Evolutionary conservation across 2,797 vertebrate species (phyloP).

Genomic region (Huso huso): DNA sequence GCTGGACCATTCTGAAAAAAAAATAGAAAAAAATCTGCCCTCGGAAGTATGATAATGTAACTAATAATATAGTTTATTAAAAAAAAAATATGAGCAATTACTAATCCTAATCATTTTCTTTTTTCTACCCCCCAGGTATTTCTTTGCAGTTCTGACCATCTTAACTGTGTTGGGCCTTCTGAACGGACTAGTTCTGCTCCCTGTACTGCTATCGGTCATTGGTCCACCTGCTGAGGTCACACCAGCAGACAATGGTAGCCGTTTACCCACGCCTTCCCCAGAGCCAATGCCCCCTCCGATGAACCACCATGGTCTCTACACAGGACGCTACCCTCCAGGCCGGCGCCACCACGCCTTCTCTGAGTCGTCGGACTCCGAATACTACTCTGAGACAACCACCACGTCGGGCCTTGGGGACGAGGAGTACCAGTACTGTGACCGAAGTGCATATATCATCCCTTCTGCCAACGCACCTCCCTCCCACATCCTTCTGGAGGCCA

Average conservation of each 20-base stretch:
- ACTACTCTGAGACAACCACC: slow-evolving; percentile 65
- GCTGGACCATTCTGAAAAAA: no score
- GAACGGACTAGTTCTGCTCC: slow-evolving; percentile 87
- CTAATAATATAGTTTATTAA: no score
- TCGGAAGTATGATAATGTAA: no score
- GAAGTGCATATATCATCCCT: slow-evolving; percentile 49
- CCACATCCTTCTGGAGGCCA: slow-evolving; percentile 70
- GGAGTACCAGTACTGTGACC: slow-evolving; percentile 64
- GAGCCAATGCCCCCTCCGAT: slow-evolving; percentile 60
- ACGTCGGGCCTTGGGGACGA: slow-evolving; percentile 60
- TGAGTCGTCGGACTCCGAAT: slow-evolving; percentile 67
- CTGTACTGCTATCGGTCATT: slow-evolving; percentile 83
- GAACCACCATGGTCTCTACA: slow-evolving; percentile 64
- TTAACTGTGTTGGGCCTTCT: slow-evolving; percentile 87
- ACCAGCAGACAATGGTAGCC: slow-evolving; percentile 45
- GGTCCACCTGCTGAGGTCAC: slow-evolving; percentile 85
- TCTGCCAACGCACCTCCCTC: slow-evolving; percentile 46
- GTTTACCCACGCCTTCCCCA: slow-evolving; percentile 49
- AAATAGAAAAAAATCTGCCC: no score
- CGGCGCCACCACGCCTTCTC: slow-evolving; percentile 54
- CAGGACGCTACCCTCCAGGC: slow-evolving; percentile 42
- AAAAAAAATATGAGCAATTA: no score
- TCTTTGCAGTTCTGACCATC: slow-evolving; percentile 87
- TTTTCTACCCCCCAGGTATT: slow-evolving; percentile 65
- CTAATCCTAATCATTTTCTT: no score